Percentiles rank a stretch among this genome's conserved stretches.
Evolutionary conservation across 2,888 invertebrate genomes (phyloP).

Genomic region (Sphinx pinastri): DNA sequence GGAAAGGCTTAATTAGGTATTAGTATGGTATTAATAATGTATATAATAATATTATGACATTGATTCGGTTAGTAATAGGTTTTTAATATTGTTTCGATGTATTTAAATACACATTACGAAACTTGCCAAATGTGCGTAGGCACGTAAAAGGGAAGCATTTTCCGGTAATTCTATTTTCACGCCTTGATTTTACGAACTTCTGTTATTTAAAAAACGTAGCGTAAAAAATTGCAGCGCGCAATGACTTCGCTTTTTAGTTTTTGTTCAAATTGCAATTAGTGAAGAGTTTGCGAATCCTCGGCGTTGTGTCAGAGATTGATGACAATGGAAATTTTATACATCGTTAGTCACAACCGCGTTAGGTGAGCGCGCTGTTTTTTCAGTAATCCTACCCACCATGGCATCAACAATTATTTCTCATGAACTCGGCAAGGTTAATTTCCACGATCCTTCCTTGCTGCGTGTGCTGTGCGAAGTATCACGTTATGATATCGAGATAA

Average conservation of each 20-base stretch:
- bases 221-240: conserved; percentile 74
- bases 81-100: conserved; percentile 7
- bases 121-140: conserved; percentile 25
- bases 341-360: conserved; percentile 81
- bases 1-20: neutral
- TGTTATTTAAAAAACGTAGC: conserved; percentile 65
- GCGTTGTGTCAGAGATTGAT: conserved; percentile 83
- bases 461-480: neutral
- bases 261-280: conserved; percentile 84
- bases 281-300: conserved; percentile 82
- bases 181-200: conserved; percentile 32
- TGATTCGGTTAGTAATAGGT: neutral
- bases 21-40: neutral
- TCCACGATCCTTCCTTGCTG: neutral
- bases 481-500: neutral
- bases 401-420: conserved; percentile 66
- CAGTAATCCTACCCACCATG: conserved; percentile 73
- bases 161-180: conserved; percentile 47
- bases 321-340: conserved; percentile 84
- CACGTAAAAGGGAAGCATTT: conserved; percentile 36
- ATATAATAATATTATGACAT: neutral
- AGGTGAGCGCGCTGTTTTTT: conserved; percentile 78
- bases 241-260: conserved; percentile 81
- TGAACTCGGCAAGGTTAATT: conserved; percentile 51
- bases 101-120: conserved; percentile 25